Conservation (phyloP, 2,888 invertebrate species). For the Eubasilissa splendida region DNA sequence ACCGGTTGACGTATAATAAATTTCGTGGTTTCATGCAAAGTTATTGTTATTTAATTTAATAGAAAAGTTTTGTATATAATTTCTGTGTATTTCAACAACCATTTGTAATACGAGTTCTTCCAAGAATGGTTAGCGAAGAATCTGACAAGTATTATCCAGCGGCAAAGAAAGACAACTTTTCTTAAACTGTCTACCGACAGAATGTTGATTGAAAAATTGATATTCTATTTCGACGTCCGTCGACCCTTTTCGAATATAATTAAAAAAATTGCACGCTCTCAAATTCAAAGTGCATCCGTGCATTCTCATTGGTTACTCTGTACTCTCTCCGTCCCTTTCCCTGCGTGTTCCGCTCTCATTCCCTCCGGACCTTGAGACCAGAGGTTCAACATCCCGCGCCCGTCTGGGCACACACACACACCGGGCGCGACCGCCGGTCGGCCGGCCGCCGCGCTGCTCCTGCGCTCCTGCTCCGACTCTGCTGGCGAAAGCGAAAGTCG, state of each 20-base stretch:
- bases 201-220: slow-evolving; percentile 20
- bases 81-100: no score
- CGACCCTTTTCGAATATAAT: slow-evolving; percentile 10
- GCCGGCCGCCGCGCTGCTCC: background rate
- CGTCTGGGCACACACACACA: slow-evolving; percentile 50
- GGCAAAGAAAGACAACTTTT: no score
- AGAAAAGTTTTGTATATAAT: no score
- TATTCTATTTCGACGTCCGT: slow-evolving; percentile 22
- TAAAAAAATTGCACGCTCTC: slow-evolving; percentile 16
- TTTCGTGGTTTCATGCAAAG: no score
- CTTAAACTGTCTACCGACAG: background rate
- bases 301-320: slow-evolving; percentile 42
- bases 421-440: background rate
- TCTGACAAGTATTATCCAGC: no score
- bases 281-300: slow-evolving; percentile 23
- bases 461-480: background rate
- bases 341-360: slow-evolving; percentile 43
- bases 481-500: slow-evolving; percentile 14
- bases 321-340: slow-evolving; percentile 38
- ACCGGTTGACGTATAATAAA: no score
- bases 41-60: no score
- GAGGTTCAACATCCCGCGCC: slow-evolving; percentile 58
- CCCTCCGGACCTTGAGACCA: slow-evolving; percentile 58
- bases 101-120: no score
- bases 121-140: no score